These are phyloP conservation scores for Acrocephalus scirpaceus DNA, from an alignment of 2,797 vertebrate genomes.

Conservation along the genomic window DNA sequence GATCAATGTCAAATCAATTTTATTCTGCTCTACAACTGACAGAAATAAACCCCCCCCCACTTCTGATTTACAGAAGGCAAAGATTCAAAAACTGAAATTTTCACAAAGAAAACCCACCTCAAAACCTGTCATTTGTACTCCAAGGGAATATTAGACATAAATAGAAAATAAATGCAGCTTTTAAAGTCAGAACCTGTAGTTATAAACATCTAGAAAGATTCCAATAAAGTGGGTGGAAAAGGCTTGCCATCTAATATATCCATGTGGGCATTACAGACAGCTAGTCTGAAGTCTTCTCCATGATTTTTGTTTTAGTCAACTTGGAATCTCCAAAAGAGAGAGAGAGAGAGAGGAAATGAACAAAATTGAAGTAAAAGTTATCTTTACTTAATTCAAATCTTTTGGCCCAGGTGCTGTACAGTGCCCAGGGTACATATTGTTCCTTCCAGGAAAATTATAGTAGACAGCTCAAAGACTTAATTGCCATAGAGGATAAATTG, in stretches of 20 bases:
- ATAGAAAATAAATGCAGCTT: background rate
- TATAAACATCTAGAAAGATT: background rate
- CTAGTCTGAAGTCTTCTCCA: background rate
- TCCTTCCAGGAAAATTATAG: background rate
- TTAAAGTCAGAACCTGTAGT: background rate
- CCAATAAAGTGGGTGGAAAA: background rate
- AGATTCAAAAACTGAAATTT: background rate
- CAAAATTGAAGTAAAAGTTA: background rate
- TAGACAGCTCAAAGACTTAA: background rate
- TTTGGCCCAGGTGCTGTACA: background rate
- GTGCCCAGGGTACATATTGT: background rate
- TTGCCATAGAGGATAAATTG: background rate
- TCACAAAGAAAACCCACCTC: background rate
- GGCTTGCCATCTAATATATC: background rate
- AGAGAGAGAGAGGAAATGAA: background rate
- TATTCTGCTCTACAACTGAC: background rate
- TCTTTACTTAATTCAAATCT: background rate
- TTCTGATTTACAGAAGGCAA: background rate
- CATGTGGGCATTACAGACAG: background rate
- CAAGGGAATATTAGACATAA: background rate
- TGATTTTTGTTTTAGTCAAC: background rate
- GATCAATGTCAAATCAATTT: constrained; percentile 12
- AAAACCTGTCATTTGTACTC: background rate
- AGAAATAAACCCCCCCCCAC: background rate
- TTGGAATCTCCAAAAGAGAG: background rate